These are phyloP conservation scores for Pogonomyrmex barbatus DNA, from an alignment of 1,140 invertebrate genomes.

Conservation along the genomic window DNA sequence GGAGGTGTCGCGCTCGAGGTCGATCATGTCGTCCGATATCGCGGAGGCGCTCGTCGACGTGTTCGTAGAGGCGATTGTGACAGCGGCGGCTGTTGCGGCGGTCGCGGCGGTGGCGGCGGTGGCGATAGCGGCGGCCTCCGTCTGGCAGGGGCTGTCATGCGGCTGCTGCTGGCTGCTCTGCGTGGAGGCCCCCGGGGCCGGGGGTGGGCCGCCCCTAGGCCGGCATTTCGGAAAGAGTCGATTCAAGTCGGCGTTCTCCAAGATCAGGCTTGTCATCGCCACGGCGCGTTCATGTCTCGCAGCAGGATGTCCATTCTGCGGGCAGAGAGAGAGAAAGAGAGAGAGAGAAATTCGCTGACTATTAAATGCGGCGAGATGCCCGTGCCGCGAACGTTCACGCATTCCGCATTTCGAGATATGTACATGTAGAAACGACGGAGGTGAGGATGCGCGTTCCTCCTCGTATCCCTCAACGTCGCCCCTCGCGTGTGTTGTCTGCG, in stretches of 20 bases:
- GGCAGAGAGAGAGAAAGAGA: background rate
- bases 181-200: slow-evolving; percentile 78
- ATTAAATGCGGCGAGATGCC: too few species aligned
- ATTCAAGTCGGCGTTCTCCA: slow-evolving; percentile 86
- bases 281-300: slow-evolving; percentile 77
- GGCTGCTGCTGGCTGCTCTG: slow-evolving; percentile 81
- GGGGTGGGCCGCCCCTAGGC: slow-evolving; percentile 84
- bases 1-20: slow-evolving; percentile 84
- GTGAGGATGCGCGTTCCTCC: background rate
- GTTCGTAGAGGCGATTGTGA: slow-evolving; percentile 76
- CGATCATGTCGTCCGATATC: slow-evolving; percentile 84
- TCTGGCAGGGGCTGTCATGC: slow-evolving; percentile 82
- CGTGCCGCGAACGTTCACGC: background rate
- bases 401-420: background rate
- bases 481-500: background rate
- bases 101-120: slow-evolving; percentile 69
- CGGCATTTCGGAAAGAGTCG: slow-evolving; percentile 86
- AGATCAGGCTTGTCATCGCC: slow-evolving; percentile 86
- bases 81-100: slow-evolving; percentile 71
- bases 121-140: slow-evolving; percentile 76
- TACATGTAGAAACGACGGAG: background rate
- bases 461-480: slow-evolving; percentile 1
- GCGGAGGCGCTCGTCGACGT: slow-evolving; percentile 75
- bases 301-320: slow-evolving; percentile 79
- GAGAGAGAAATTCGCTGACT: too few species aligned